Conservation (phyloP, 2,888 invertebrate species). For the Aromia moschata region DNA sequence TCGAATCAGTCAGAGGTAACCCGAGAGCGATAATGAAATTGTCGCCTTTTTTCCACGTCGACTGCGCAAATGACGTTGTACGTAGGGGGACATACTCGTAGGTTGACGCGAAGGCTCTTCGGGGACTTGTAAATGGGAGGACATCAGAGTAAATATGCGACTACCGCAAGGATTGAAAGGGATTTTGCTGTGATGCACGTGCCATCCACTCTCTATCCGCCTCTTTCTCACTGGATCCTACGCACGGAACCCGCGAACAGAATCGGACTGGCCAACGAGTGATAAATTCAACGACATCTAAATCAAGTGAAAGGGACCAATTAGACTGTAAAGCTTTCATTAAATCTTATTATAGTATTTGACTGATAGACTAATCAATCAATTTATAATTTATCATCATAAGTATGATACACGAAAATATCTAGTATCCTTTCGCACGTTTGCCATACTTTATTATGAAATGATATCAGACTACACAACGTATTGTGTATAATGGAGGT, state of each 20-base stretch:
- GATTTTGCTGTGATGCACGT: constrained; percentile 21
- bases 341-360: background rate
- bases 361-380: background rate
- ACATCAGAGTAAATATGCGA: constrained; percentile 7
- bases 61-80: background rate
- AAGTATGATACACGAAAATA: no score
- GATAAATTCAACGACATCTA: background rate
- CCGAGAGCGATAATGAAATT: constrained; percentile 2
- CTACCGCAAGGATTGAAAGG: constrained; percentile 14
- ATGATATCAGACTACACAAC: no score
- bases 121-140: constrained; percentile 10
- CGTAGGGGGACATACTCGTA: constrained; percentile 7
- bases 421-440: no score
- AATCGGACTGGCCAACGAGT: constrained; percentile 4
- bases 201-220: background rate
- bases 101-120: constrained; percentile 8
- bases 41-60: constrained; percentile 11
- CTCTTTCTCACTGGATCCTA: no score
- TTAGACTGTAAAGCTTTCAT: background rate
- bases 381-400: no score
- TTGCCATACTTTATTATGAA: no score
- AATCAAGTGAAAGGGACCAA: background rate
- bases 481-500: no score
- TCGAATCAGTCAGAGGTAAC: background rate
- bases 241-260: background rate